Evolutionary conservation across 2,888 invertebrate species (phyloP).

Genomic region (Sphaerophoria taeniata): DNA sequence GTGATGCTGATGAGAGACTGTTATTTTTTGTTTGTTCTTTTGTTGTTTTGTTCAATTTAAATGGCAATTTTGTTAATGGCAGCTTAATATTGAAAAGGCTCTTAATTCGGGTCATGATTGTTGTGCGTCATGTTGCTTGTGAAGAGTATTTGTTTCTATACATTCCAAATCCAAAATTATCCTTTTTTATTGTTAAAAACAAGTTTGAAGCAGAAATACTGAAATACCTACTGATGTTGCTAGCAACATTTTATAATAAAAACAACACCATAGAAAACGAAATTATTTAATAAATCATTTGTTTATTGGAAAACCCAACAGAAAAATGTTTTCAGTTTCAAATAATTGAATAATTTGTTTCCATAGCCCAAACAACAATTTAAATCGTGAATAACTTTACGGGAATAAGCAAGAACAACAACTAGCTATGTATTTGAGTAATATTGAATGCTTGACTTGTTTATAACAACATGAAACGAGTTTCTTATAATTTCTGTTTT

Average conservation of each 20-base stretch:
- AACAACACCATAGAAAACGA: not conserved
- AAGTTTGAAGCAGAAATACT: too few species aligned
- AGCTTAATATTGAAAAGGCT: constrained; percentile 50
- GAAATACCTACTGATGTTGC: too few species aligned
- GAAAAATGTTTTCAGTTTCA: not conserved
- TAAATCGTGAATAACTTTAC: constrained; percentile 17
- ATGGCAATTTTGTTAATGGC: constrained; percentile 24
- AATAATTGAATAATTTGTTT: not conserved
- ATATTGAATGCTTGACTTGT: constrained; percentile 13
- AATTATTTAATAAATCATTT: not conserved
- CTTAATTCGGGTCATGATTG: constrained; percentile 26
- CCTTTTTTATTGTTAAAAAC: too few species aligned
- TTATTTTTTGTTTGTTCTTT: constrained; percentile 6
- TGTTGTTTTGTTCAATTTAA: constrained; percentile 3
- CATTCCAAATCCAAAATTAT: too few species aligned
- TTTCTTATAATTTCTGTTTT: not conserved
- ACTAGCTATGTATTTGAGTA: constrained; percentile 9
- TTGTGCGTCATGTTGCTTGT: too few species aligned
- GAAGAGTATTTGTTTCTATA: constrained; percentile 16
- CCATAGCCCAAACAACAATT: constrained; percentile 3
- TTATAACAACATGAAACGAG: constrained; percentile 21
- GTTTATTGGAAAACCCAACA: not conserved
- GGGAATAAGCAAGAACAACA: not conserved
- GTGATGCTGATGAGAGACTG: not conserved
- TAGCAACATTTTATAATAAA: constrained; percentile 7